These are phyloP conservation scores for Percina caprodes DNA, from an alignment of 2,113 vertebrate species.

Conservation along the genomic window DNA sequence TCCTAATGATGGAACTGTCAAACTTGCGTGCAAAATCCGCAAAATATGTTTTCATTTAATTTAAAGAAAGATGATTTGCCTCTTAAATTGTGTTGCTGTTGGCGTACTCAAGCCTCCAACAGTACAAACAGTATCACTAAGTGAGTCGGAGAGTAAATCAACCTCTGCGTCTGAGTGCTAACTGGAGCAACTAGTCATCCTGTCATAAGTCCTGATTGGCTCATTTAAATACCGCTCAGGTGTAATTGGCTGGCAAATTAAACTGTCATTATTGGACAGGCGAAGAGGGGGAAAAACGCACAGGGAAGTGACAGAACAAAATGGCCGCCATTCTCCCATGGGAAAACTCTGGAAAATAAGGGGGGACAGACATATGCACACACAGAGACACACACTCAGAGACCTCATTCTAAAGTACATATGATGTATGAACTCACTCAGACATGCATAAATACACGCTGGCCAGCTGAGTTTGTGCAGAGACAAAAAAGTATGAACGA, in stretches of 20 bases:
- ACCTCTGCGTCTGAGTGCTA: conserved; percentile 73
- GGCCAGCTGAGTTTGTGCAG: neutral
- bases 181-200: conserved; percentile 73
- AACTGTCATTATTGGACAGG: conserved; percentile 88
- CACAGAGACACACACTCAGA: conserved; percentile 33
- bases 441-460: conserved; percentile 32
- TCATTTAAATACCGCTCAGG: conserved; percentile 92
- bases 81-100: neutral
- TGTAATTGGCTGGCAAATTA: conserved; percentile 92
- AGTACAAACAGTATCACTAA: conserved; percentile 41
- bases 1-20: neutral
- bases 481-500: neutral
- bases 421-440: conserved; percentile 29
- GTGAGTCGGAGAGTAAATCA: conserved; percentile 69
- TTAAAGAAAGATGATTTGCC: neutral
- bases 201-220: conserved; percentile 82
- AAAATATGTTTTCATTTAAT: neutral
- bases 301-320: conserved; percentile 79
- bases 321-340: conserved; percentile 68
- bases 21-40: neutral
- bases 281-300: conserved; percentile 70
- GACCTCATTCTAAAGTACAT: conserved; percentile 42
- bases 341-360: conserved; percentile 70
- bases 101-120: neutral
- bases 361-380: conserved; percentile 32